Base-by-base conservation (phyloP, 1,140 invertebrate genomes). In the Cyphomyrmex costatus region DNA sequence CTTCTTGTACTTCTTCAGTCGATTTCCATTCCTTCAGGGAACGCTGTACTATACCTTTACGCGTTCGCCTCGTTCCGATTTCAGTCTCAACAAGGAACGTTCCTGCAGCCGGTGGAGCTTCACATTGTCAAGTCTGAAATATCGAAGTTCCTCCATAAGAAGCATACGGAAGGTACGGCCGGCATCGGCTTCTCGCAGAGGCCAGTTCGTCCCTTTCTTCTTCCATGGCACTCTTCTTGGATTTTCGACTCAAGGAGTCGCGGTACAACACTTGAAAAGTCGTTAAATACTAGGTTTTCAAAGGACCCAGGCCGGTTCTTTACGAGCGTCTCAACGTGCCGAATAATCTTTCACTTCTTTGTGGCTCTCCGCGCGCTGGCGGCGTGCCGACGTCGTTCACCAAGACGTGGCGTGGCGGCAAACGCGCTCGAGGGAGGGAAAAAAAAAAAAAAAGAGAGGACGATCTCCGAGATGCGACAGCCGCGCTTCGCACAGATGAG, bases 321-420 rank as follows among this genome's bases (percentile, higher is more conserved):
- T n/a, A 46, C 76, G 76, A 46, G 58, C 58, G 42, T 76, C 21
- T 27, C 33, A 30, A 78, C 76, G 24, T 46, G 30, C 24, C 36
- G 16, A 42, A 27, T 42, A 65, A 65, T 56, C 27, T 33, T 16
- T 24, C 14, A 24, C 6, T 33, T 42, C 27, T 80, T 51, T 21
- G 46, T 30, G 14, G 21, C 30, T 68, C 16, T 56, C 30, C 53
- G n/a, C 24, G 66, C n/a, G 49, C 56, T 82, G 77, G 63, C 63
- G 30, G 10, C 27, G 66, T 82, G 85, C 85, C 77, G 65, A 82
- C 66, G 33, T 63, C 65, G 77, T 21, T 46, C 66, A 27, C 56
- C n/a, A n/a, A 36, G 42, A 19, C n/a, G 2, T n/a, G 27, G 27
- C 19, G 0, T 49, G 46, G 46, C 12, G 46, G 46, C 3, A 16